These are phyloP conservation scores for Anolis sagrei DNA, from an alignment of 2,113 vertebrate species.

Conservation along the genomic window DNA sequence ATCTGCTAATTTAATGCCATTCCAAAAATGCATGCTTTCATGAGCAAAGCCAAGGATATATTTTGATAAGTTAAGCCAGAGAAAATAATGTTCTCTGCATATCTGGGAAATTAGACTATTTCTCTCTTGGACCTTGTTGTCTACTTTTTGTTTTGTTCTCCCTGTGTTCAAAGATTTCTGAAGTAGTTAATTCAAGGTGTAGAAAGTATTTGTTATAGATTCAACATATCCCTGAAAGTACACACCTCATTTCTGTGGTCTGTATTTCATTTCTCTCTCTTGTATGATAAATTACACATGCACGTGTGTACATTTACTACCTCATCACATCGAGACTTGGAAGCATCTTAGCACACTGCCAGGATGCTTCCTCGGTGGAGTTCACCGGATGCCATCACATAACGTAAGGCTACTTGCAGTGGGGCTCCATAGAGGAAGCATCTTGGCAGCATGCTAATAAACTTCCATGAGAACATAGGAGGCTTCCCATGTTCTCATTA, in stretches of 20 bases:
- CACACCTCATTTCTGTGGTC: not conserved
- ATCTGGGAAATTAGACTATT: slow-evolving; percentile 29
- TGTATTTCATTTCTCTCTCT: no score
- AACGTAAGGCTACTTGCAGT: no score
- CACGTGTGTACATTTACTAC: no score
- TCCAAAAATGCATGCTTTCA: slow-evolving; percentile 5
- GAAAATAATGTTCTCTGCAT: not conserved
- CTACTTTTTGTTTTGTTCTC: not conserved
- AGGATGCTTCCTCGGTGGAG: no score
- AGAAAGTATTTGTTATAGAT: not conserved
- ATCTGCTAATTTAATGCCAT: not conserved
- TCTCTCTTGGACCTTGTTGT: not conserved
- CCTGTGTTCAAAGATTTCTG: not conserved
- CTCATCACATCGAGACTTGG: no score
- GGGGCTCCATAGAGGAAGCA: no score
- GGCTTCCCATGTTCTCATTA: no score
- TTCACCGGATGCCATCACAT: no score
- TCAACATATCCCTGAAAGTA: not conserved
- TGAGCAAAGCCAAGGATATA: slow-evolving; percentile 11
- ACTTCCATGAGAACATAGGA: no score
- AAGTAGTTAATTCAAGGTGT: slow-evolving; percentile 15
- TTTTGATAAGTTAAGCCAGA: slow-evolving; percentile 18
- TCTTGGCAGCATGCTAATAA: no score
- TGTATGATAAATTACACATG: no score
- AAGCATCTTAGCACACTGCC: no score